These are phyloP conservation scores for Takifugu flavidus DNA, from an alignment of 2,113 vertebrate species.

Conservation along the genomic window DNA sequence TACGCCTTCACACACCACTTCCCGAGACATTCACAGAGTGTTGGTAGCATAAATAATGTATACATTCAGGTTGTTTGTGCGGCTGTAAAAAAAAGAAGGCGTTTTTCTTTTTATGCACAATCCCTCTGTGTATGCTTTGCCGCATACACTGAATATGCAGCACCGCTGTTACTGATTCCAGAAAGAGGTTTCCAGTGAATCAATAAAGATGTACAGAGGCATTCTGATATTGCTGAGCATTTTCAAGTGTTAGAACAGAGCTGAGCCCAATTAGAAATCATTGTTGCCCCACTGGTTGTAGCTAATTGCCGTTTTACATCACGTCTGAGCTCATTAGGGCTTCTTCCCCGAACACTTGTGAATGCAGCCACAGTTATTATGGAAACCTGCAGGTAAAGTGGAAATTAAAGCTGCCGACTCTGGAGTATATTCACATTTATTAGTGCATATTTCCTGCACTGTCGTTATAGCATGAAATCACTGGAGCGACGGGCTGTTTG, in stretches of 20 bases:
- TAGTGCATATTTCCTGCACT: not conserved
- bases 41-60: not conserved
- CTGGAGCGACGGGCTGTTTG: not conserved
- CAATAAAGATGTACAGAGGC: not conserved
- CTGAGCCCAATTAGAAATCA: slow-evolving; percentile 24
- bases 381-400: slow-evolving; percentile 16
- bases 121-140: not conserved
- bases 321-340: not conserved
- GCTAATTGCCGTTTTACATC: slow-evolving; percentile 11
- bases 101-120: not conserved
- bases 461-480: too few species aligned
- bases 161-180: slow-evolving; percentile 1
- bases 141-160: slow-evolving; percentile 4
- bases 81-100: not conserved
- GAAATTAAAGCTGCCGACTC: slow-evolving; percentile 3
- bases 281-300: slow-evolving; percentile 30
- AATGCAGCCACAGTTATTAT: slow-evolving; percentile 4
- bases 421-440: not conserved
- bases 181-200: slow-evolving; percentile 2
- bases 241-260: not conserved
- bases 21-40: not conserved
- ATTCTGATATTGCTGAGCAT: not conserved
- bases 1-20: not conserved
- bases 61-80: slow-evolving; percentile 1
- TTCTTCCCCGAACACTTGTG: slow-evolving; percentile 9